Evolutionary conservation across 2,113 vertebrate species (phyloP).

Genomic region (Engraulis encrasicolus): DNA sequence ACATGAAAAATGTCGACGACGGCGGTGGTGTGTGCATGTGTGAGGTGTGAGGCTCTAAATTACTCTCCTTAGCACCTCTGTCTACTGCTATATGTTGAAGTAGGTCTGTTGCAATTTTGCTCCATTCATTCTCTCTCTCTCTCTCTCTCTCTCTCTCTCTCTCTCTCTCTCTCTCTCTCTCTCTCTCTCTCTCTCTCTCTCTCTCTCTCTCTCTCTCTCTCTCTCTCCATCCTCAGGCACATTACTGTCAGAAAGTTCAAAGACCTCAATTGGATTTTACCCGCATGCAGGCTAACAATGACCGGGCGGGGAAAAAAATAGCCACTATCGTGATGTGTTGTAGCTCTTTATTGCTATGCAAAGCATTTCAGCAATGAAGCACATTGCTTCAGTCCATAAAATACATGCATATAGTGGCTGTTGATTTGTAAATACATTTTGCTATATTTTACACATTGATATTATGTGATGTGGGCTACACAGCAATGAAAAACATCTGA

Average conservation of each 20-base stretch:
- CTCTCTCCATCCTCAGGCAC: not conserved
- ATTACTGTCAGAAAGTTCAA: constrained; percentile 10
- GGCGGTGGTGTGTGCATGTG: too few relatives aligned
- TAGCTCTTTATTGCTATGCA: constrained; percentile 1
- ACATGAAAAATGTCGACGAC: constrained; percentile 3
- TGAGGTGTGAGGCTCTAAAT: not conserved
- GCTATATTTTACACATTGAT: not conserved
- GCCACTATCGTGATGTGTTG: not conserved
- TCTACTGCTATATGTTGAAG: not conserved
- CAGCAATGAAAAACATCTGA: not conserved
- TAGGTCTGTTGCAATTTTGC: constrained; percentile 10
- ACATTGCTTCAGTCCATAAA: not conserved
- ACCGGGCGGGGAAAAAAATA: not conserved
- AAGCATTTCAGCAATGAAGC: not conserved
- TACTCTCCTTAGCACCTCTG: constrained; percentile 9
- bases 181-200: too few relatives aligned
- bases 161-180: too few relatives aligned
- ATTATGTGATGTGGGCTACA: not conserved
- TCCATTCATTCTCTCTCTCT: not conserved
- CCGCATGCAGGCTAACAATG: not conserved
- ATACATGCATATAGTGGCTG: not conserved
- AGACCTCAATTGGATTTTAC: constrained; percentile 6
- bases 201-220: too few relatives aligned
- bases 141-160: too few relatives aligned
- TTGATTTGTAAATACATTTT: not conserved